Conservation (phyloP, 2,797 vertebrate genomes). For the Hipposideros larvatus region DNA sequence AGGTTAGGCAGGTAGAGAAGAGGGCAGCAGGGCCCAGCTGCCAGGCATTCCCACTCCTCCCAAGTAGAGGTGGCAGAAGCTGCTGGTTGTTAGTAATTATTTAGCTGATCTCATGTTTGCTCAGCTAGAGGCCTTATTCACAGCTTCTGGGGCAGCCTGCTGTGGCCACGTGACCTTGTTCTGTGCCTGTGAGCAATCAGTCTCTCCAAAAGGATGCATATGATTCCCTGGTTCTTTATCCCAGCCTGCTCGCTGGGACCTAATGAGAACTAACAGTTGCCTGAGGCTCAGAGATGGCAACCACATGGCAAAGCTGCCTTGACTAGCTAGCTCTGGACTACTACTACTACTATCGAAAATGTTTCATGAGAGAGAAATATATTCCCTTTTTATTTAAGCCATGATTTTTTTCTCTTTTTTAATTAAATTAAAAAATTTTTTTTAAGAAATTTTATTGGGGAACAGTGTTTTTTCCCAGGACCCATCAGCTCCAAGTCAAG, state of each 20-base stretch:
- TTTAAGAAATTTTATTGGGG: too few species aligned
- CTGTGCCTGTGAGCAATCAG: not conserved
- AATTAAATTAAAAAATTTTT: too few species aligned
- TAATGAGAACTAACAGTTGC: not conserved
- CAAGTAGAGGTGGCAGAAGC: not conserved
- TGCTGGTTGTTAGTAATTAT: not conserved
- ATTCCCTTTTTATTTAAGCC: conserved; percentile 24
- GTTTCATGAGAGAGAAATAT: not conserved
- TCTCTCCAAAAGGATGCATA: not conserved
- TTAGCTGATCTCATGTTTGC: not conserved
- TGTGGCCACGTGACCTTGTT: not conserved
- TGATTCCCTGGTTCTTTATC: not conserved
- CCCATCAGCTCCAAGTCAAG: too few species aligned
- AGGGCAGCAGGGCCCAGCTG: not conserved
- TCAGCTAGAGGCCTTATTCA: not conserved
- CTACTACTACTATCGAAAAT: not conserved
- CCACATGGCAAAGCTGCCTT: not conserved
- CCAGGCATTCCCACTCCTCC: not conserved
- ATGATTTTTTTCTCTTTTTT: not conserved
- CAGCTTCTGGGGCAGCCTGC: not conserved
- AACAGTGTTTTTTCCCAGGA: too few species aligned
- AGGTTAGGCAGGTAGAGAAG: not conserved
- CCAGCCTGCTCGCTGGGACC: not conserved
- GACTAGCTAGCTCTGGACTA: not conserved
- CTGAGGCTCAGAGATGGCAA: not conserved